Conservation (phyloP, 2,888 invertebrate species). For the Heliconius ethilla region DNA sequence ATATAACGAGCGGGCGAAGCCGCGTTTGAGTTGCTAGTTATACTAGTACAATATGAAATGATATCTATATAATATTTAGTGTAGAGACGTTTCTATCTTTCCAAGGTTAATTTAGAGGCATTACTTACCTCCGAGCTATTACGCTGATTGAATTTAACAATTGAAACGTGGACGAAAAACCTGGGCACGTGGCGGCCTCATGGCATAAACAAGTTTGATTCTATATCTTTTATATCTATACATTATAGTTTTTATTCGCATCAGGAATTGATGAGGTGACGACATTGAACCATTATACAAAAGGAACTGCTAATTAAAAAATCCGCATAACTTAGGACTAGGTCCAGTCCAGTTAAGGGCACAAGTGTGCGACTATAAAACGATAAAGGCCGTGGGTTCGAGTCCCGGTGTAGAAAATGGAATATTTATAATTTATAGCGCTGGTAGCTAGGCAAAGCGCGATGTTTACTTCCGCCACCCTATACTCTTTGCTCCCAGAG, state of each 20-base stretch:
- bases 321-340: not conserved
- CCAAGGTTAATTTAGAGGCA: conserved; percentile 30
- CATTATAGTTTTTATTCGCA: conserved; percentile 34
- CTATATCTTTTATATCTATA: conserved; percentile 44
- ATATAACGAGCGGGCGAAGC: no score
- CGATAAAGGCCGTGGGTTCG: no score
- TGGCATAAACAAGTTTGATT: conserved; percentile 51
- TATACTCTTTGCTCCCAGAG: no score
- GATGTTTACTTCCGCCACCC: no score
- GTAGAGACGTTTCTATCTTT: not conserved
- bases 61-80: not conserved
- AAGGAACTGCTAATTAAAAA: not conserved
- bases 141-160: conserved; percentile 46
- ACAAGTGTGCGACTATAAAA: no score
- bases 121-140: conserved; percentile 37
- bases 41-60: no score
- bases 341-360: not conserved
- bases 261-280: conserved; percentile 43
- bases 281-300: conserved; percentile 1
- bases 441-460: no score
- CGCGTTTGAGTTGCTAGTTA: no score
- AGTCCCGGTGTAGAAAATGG: no score
- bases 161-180: conserved; percentile 49
- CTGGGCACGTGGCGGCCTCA: conserved; percentile 51
- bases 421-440: no score